phyloP scores from a whole-genome alignment of 2,113 vertebrate genomes.

The Hemichromis elongatus region DNA sequence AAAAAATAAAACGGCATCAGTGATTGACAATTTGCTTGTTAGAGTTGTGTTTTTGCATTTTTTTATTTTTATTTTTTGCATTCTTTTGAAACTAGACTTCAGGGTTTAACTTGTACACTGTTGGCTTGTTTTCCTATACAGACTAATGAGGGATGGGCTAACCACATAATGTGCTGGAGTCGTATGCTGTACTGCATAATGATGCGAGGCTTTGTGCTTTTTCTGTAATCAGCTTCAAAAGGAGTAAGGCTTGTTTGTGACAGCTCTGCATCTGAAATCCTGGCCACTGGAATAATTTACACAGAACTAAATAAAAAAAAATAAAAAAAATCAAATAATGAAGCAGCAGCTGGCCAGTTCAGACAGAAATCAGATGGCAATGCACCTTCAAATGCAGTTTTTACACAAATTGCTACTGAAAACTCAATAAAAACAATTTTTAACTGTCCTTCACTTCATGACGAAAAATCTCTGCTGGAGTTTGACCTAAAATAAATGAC shows the following conservation, averaged over 20 bases:
- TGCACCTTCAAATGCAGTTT: background rate
- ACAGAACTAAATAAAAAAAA: conserved; percentile 2
- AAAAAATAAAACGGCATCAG: background rate
- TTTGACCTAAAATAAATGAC: background rate
- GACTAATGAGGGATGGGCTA: conserved; percentile 8
- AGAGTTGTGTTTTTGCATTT: too few species aligned
- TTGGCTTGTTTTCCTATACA: background rate
- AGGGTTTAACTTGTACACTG: background rate
- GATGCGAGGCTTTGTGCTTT: background rate
- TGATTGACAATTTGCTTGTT: background rate
- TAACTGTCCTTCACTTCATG: background rate
- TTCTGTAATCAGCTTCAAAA: conserved; percentile 5
- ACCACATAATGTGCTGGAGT: background rate
- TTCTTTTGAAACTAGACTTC: background rate
- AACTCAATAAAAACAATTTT: background rate
- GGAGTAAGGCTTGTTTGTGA: conserved; percentile 4
- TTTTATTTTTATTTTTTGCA: too few species aligned
- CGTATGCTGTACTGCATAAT: background rate
- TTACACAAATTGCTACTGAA: background rate
- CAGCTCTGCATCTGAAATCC: background rate
- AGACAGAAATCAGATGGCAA: background rate
- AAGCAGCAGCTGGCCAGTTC: background rate
- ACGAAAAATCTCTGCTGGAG: background rate
- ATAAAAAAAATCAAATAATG: background rate
- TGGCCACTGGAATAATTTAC: background rate